Evolutionary conservation across 2,113 vertebrate genomes (phyloP).

Genomic region (Epinephelus cyanopodus): DNA sequence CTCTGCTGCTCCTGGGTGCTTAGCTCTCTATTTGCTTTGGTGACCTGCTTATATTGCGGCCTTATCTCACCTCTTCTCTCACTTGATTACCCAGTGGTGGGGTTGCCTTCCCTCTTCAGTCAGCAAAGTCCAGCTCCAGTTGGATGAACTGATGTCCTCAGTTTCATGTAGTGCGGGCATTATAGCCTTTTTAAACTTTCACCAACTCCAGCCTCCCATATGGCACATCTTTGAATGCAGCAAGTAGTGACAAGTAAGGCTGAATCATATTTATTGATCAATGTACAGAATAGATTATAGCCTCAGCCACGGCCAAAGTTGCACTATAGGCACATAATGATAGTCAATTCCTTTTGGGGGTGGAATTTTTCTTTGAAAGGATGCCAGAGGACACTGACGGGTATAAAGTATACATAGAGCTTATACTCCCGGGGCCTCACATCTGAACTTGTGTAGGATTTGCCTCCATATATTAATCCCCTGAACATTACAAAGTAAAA

Average conservation of each 20-base stretch:
- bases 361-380: constrained; percentile 9
- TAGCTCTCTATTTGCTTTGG: constrained; percentile 53
- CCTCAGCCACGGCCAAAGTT: constrained; percentile 17
- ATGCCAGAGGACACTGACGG: constrained; percentile 5
- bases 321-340: constrained; percentile 26
- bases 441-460: not conserved
- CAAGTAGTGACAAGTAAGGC: constrained; percentile 11
- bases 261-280: constrained; percentile 49
- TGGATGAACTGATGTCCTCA: constrained; percentile 33
- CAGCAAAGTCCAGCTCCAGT: constrained; percentile 44
- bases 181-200: constrained; percentile 22
- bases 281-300: constrained; percentile 9
- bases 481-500: not conserved
- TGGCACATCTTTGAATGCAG: constrained; percentile 12
- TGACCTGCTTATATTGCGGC: constrained; percentile 41
- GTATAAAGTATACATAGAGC: no score
- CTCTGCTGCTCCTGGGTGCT: constrained; percentile 35
- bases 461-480: not conserved
- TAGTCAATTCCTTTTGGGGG: constrained; percentile 1
- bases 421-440: not conserved
- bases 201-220: not conserved
- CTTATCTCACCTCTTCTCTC: constrained; percentile 50
- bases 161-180: not conserved
- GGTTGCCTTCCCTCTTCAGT: constrained; percentile 23
- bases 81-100: constrained; percentile 35